These are phyloP conservation scores for Halcyon leucocephala DNA, from an alignment of 2,797 vertebrate species.

Conservation along the genomic window DNA sequence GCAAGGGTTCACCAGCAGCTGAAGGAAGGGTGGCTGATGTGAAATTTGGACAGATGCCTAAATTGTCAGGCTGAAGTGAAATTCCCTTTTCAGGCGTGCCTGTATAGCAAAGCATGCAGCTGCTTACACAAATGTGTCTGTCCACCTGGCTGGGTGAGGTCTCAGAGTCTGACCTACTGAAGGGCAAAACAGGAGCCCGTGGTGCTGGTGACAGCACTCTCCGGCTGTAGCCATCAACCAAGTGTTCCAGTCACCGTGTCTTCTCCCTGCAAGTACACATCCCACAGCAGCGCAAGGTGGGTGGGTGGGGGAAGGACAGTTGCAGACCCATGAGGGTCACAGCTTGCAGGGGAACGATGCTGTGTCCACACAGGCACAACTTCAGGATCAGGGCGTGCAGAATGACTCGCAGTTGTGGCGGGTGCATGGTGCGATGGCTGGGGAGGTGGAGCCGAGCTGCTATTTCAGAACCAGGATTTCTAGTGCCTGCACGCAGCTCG, in stretches of 20 bases:
- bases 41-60: neutral
- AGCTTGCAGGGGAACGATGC: neutral
- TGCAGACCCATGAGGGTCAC: neutral
- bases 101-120: neutral
- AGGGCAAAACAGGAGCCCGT: neutral
- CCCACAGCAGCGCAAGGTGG: neutral
- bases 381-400: neutral
- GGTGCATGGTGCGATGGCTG: rapidly evolving
- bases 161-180: neutral
- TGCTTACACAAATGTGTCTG: neutral
- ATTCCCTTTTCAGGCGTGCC: neutral
- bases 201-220: neutral
- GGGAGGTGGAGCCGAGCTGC: neutral
- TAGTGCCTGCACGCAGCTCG: neutral
- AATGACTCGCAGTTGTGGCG: neutral
- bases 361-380: neutral
- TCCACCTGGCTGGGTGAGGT: neutral
- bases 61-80: neutral
- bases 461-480: neutral
- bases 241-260: rapidly evolving
- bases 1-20: neutral
- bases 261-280: neutral
- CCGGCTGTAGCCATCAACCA: rapidly evolving
- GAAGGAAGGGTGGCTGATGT: neutral
- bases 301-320: neutral